phyloP scores from a whole-genome alignment of 2,888 invertebrate species.

The Andrena trimmerana region DNA sequence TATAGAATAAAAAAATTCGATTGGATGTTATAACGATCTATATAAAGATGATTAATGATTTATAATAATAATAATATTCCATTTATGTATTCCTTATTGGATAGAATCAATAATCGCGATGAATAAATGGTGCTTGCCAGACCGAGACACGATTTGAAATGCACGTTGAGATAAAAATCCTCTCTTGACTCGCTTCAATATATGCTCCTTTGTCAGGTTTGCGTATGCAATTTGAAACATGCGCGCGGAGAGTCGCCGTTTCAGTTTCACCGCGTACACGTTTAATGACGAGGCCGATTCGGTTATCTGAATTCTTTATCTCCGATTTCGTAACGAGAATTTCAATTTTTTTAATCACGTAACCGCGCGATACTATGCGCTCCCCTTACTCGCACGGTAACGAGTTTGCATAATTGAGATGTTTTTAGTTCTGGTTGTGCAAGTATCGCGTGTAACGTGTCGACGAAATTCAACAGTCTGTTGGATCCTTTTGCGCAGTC shows the following conservation, averaged over 20 bases:
- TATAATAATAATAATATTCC: slow-evolving; percentile 5
- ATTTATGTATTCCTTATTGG: background rate
- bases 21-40: too few relatives aligned
- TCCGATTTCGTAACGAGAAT: background rate
- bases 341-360: slow-evolving; percentile 12
- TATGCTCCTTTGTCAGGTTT: background rate
- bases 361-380: background rate
- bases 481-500: too few relatives aligned
- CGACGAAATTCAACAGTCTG: slow-evolving; percentile 21
- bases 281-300: slow-evolving; percentile 8
- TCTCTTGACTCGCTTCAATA: background rate
- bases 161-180: background rate
- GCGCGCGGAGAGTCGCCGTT: background rate
- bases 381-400: background rate
- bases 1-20: too few relatives aligned
- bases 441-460: background rate
- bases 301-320: slow-evolving; percentile 5
- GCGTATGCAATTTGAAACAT: background rate
- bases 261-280: background rate
- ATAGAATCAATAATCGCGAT: background rate
- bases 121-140: background rate
- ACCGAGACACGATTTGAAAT: background rate
- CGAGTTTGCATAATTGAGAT: slow-evolving; percentile 18
- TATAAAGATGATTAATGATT: too few relatives aligned
- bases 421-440: slow-evolving; percentile 4